Evolutionary conservation across 2,797 vertebrate species (phyloP).

Genomic region (Potorous gilbertii): DNA sequence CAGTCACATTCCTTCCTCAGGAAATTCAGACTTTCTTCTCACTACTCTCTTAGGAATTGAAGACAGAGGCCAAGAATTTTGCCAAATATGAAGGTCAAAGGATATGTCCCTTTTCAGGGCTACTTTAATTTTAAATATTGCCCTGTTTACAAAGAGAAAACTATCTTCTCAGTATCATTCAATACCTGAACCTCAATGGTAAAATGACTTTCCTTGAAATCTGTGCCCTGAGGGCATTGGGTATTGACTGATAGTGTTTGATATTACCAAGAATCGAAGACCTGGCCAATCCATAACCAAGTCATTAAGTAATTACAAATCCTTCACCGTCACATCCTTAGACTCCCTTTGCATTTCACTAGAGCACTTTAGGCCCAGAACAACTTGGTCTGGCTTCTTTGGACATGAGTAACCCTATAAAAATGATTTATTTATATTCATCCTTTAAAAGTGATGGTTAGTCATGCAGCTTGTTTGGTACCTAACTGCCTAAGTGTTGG

Average conservation of each 20-base stretch:
- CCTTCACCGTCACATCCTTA: neutral
- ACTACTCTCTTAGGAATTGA: neutral
- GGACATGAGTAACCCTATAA: slow-evolving; percentile 10
- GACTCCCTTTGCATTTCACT: neutral
- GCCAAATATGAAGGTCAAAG: neutral
- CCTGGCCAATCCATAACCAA: neutral
- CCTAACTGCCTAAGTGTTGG: neutral
- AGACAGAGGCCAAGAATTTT: neutral
- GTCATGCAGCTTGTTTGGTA: slow-evolving; percentile 15
- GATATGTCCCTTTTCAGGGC: neutral
- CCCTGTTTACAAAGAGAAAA: neutral
- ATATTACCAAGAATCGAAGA: neutral
- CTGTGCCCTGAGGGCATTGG: neutral
- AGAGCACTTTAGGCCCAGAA: neutral
- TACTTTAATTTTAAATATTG: neutral
- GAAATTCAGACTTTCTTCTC: neutral
- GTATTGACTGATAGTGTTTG: neutral
- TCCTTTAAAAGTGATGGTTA: slow-evolving; percentile 32
- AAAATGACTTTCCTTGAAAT: neutral
- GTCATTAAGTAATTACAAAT: neutral
- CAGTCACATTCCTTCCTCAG: neutral
- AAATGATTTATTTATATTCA: neutral
- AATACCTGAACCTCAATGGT: neutral
- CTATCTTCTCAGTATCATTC: neutral
- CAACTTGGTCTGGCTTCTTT: neutral